Conservation (phyloP, 2,113 vertebrate species). For the Elgaria multicarinata region DNA sequence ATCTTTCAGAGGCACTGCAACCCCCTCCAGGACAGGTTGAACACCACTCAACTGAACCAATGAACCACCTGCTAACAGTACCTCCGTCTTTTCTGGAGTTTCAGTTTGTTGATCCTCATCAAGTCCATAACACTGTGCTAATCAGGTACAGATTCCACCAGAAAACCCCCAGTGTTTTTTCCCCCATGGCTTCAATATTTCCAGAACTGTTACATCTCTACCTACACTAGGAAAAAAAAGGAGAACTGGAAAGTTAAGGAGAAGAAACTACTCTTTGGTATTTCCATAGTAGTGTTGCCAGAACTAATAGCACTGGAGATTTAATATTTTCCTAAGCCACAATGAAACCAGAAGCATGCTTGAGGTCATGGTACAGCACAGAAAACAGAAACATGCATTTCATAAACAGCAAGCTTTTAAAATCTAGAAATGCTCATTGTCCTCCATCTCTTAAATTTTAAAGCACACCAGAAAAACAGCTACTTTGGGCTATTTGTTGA, state of each 20-base stretch:
- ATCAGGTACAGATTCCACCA: too few relatives aligned
- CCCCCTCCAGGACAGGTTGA: too few relatives aligned
- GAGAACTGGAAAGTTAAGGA: background rate
- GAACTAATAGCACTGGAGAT: background rate
- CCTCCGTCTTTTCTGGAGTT: too few relatives aligned
- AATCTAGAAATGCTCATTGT: background rate
- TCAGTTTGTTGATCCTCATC: too few relatives aligned
- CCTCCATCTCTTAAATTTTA: background rate
- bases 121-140: too few relatives aligned
- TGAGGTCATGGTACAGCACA: background rate
- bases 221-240: background rate
- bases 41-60: too few relatives aligned
- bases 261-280: background rate
- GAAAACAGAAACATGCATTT: constrained; percentile 15
- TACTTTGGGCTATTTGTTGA: background rate
- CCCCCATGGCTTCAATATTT: too few relatives aligned
- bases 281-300: background rate
- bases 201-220: rapidly evolving
- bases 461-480: background rate
- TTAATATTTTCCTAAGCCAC: background rate
- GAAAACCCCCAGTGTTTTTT: too few relatives aligned
- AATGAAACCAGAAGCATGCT: background rate
- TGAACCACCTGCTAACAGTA: too few relatives aligned
- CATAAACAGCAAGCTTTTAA: background rate
- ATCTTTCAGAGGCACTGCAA: too few relatives aligned